Conservation (phyloP, 2,113 vertebrate species). For the Lethenteron reissneri region DNA sequence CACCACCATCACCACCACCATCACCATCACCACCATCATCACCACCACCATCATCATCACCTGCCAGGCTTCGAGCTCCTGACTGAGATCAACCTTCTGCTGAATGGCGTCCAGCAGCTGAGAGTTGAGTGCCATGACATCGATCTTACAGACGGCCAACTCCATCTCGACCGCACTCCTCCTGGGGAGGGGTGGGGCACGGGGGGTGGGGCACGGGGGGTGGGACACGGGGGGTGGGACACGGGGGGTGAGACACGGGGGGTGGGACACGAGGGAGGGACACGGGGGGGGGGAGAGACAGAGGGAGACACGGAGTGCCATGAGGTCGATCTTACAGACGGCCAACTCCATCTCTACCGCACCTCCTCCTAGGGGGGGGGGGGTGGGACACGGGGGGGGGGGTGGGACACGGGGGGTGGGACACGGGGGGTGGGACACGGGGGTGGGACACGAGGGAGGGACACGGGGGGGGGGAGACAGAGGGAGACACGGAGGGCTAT, state of each 20-base stretch:
- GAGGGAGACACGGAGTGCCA: conserved; percentile 23
- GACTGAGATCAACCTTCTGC: conserved; percentile 89
- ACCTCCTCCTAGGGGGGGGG: conserved; percentile 79
- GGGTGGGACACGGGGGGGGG: conserved; percentile 5
- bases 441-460: too few relatives aligned
- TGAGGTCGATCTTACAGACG: conserved; percentile 92
- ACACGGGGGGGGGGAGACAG: too few relatives aligned
- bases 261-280: not conserved
- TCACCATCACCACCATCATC: too few relatives aligned
- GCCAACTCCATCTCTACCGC: conserved; percentile 76
- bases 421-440: too few relatives aligned
- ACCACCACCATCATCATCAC: conserved; percentile 17
- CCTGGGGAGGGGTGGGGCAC: conserved; percentile 23
- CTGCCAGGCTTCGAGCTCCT: conserved; percentile 99
- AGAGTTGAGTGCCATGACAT: conserved; percentile 94
- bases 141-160: conserved; percentile 80
- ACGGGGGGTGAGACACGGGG: too few relatives aligned
- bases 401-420: not conserved
- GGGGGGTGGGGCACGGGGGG: not conserved
- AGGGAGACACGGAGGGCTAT: too few relatives aligned
- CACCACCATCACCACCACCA: too few relatives aligned
- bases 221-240: not conserved
- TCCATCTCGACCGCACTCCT: conserved; percentile 89
- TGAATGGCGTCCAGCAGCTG: conserved; percentile 91
- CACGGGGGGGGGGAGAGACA: too few relatives aligned